Evolutionary conservation across 2,797 vertebrate genomes (phyloP), one percentile per base, ranked within the genome.

Genomic region (Periparus ater): DNA sequence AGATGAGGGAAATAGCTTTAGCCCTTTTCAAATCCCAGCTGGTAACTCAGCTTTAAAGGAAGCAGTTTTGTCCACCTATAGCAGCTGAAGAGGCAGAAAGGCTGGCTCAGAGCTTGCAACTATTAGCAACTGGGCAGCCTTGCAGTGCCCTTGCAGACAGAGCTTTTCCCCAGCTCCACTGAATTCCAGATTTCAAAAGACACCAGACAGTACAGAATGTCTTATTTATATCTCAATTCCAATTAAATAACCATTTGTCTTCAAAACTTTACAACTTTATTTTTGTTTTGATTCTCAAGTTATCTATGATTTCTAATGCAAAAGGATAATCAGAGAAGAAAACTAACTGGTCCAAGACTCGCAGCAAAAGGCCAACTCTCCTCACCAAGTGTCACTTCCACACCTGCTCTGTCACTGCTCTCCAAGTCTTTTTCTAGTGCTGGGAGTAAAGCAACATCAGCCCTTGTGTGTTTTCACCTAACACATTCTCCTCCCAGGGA

Each of bases 91-190:
- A 44, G 34, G 32, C 42, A 80, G 60, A 61, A 85, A 45, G 0
- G 3, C 21, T 8, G 10, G 11, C 38, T 55, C 3, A 0, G 32
- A 73, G 63, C n/a, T 55, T 0, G 0, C 36, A 0, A 1, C 9
- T 62, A 22, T 42, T 58, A 72, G 58, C 11, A n/a, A 38, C 60
- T 38, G 20, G 40, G n/a, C 8, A 76, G 30, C 61, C 54, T 26
- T 13, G 4, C 32, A 26, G 18, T 20, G 26, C 45, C 30, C 27
- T 61, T 3, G 68, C 27, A 54, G 36, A 54, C 0, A 0, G 29
- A 32, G 9, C 29, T 67, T 68, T 79, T 71, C 36, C 60, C 32
- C 60, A 63, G 0, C 23, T 72, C 34, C 2, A 7, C n/a, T 53
- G 30, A 42, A 76, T 25, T 62, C 30, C 66, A 82, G 60, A 16